A percentile compares a stretch with the other conserved stretches of the same genome.
Conservation (phyloP, 2,113 vertebrate species). For the Thinocorus orbignyianus region DNA sequence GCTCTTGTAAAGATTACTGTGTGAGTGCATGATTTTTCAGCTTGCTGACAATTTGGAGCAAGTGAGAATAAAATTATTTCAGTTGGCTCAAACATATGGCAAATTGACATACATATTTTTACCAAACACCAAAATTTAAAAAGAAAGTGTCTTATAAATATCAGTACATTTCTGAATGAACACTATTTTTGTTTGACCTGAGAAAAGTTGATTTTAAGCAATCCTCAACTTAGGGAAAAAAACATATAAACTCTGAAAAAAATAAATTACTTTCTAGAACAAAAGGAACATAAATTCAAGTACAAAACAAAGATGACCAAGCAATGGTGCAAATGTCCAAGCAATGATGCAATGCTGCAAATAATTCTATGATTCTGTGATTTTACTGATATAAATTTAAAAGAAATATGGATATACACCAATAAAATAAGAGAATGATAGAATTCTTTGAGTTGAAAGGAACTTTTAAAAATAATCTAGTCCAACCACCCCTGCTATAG, state of each 20-base stretch:
- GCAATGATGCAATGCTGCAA: background rate
- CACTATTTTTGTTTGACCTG: background rate
- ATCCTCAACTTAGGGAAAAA: background rate
- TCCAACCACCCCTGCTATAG: background rate
- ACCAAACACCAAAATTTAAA: background rate
- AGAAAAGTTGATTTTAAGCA: background rate
- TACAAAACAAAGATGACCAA: background rate
- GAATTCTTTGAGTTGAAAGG: background rate
- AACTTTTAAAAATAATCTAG: background rate
- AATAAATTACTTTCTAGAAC: background rate
- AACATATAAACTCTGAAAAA: background rate
- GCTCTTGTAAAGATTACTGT: background rate
- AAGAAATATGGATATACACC: background rate
- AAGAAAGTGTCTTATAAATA: background rate
- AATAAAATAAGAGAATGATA: background rate
- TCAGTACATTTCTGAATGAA: background rate
- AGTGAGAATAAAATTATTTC: constrained; percentile 32
- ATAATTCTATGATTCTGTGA: background rate
- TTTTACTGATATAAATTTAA: background rate
- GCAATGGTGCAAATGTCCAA: background rate
- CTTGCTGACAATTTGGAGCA: background rate
- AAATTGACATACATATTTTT: background rate
- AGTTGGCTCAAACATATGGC: background rate
- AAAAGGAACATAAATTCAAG: background rate
- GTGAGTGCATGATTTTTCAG: background rate